These are phyloP conservation scores for Capitulum mitella DNA, from an alignment of 2,888 invertebrate genomes.

Conservation along the genomic window DNA sequence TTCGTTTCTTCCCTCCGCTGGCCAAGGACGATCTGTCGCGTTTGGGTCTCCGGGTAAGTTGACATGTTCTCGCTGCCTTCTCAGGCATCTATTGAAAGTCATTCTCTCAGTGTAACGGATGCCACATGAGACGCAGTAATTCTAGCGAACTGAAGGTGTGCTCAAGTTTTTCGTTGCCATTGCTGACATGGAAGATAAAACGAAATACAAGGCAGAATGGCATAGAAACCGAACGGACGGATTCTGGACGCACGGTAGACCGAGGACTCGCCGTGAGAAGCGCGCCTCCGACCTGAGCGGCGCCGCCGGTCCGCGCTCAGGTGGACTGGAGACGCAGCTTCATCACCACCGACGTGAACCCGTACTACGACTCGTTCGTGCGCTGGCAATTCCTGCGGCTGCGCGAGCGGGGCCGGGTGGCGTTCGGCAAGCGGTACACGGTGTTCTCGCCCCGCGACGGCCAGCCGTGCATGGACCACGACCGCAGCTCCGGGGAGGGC, in stretches of 20 bases:
- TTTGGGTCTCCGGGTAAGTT: constrained; percentile 71
- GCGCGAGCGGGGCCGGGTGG: constrained; percentile 76
- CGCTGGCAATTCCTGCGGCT: constrained; percentile 90
- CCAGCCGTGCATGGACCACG: constrained; percentile 99
- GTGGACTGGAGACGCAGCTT: constrained; percentile 98
- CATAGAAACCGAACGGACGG: no score
- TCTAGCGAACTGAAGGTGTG: no score
- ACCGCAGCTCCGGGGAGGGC: constrained; percentile 90
- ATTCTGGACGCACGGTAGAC: no score
- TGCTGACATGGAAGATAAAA: no score
- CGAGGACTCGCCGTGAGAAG: no score
- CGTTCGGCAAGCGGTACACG: constrained; percentile 94
- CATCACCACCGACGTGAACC: constrained; percentile 95
- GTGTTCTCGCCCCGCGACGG: constrained; percentile 93
- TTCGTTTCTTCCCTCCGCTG: constrained; percentile 92
- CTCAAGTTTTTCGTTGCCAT: no score
- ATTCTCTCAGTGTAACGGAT: no score
- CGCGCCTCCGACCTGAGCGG: no score
- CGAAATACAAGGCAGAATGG: no score
- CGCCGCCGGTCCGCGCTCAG: constrained; percentile 49
- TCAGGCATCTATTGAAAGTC: no score
- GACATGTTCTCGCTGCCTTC: constrained; percentile 48
- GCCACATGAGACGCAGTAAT: no score
- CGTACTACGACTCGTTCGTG: constrained; percentile 95
- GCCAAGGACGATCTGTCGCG: constrained; percentile 72